Evolutionary conservation across 2,113 vertebrate species (phyloP), one percentile per base, ranked within the genome.

Genomic region (Sceloporus tristichus): DNA sequence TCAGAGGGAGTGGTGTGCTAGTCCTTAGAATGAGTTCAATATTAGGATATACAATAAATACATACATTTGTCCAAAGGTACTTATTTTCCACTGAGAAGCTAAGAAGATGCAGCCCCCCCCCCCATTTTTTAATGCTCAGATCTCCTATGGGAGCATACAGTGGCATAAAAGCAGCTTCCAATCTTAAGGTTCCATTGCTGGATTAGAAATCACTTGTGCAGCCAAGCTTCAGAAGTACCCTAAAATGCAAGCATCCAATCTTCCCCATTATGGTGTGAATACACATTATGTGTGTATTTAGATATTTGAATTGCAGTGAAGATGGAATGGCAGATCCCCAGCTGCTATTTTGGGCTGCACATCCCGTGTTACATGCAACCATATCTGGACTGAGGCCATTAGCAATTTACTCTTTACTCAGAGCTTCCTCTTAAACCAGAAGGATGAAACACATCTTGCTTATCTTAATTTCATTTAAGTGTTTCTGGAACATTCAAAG

Each of bases 401-500:
- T 2, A 48, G 3, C 2, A 29, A 84, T 76, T 25, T 23, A 34
- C 34, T 34, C 34, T 77, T 65, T 86, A 80, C 2, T 77, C 79
- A 54, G 48, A 25, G 65, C 2, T 79, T 65, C 71, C 19, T 81
- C 85, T 65, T 86, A 27, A 62, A 66, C 34, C 88, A 85, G 40
- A 56, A 91, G 91, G 81, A 77, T 75, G 2, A n/a, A 54, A 23
- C 9, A n/a, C 0, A 6, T n/a, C 0, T 0, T 86, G 1, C 38
- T 1, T 6, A 81, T 62, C 48, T 87, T 76, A 42, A 66, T 0
- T 0, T 53, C 74, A 56, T 66, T 75, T 53, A 11, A 59, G 3
- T 90, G 16, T 65, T 88, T 92, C 11, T 65, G 4, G 91, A 4
- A 11, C 48, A 21, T 79, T 90, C 40, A 86, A 88, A 9, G 14